Conservation (phyloP, 2,888 invertebrate species). For the Thysanoteuthis rhombus region DNA sequence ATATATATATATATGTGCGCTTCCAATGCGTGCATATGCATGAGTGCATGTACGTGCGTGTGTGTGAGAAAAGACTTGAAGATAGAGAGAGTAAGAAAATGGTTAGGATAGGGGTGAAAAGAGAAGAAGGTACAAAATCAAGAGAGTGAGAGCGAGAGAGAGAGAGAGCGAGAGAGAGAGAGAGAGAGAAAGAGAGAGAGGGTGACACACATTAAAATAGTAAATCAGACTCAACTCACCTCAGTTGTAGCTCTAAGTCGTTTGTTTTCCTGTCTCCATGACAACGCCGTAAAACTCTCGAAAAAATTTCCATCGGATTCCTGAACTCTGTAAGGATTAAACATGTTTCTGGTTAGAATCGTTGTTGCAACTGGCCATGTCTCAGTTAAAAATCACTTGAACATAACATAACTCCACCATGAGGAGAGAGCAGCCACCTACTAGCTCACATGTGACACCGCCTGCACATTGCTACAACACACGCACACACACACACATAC, state of each 20-base stretch:
- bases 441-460: neutral
- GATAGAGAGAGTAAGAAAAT: neutral
- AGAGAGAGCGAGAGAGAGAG: neutral
- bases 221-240: conserved; percentile 70
- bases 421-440: neutral
- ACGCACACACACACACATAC: neutral
- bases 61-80: too few species aligned
- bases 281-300: conserved; percentile 90
- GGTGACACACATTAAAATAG: neutral
- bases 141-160: neutral
- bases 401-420: neutral
- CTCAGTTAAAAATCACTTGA: neutral
- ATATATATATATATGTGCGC: neutral
- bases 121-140: neutral
- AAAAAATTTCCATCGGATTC: conserved; percentile 94
- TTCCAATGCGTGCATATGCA: neutral
- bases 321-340: conserved; percentile 79
- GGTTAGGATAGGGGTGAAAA: neutral
- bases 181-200: neutral
- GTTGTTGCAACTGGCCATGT: neutral
- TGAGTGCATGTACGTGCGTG: neutral
- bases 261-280: conserved; percentile 91
- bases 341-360: conserved; percentile 34
- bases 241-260: conserved; percentile 81
- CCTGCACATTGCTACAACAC: neutral